Evolutionary conservation across 2,888 invertebrate genomes (phyloP).

Genomic region (Panopea generosa): DNA sequence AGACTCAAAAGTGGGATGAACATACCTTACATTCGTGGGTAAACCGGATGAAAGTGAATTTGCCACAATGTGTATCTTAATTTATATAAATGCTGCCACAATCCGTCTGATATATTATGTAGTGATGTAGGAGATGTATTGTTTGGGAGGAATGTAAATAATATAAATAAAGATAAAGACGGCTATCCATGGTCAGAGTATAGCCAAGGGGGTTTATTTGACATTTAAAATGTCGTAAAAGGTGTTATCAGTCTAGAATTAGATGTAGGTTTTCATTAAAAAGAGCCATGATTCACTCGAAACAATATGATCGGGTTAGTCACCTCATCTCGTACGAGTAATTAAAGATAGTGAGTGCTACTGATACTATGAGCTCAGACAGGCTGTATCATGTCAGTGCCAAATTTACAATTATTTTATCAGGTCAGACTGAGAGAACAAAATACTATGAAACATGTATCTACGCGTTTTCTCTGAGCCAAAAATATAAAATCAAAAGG

Average conservation of each 20-base stretch:
- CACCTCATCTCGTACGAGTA: neutral
- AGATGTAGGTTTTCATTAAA: too few relatives aligned
- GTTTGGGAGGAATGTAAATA: constrained; percentile 42
- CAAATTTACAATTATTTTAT: too few relatives aligned
- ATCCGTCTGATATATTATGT: constrained; percentile 43
- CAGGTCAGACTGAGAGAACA: too few relatives aligned
- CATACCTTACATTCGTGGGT: constrained; percentile 49
- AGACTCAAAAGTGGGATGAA: constrained; percentile 9
- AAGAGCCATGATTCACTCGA: neutral
- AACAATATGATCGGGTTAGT: neutral
- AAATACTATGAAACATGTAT: too few relatives aligned
- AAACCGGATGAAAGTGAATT: constrained; percentile 23
- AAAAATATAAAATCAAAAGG: too few relatives aligned
- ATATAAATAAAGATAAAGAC: neutral
- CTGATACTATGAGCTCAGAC: too few relatives aligned
- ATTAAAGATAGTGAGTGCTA: too few relatives aligned
- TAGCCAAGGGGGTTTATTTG: too few relatives aligned
- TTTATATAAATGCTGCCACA: constrained; percentile 47
- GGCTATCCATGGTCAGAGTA: neutral
- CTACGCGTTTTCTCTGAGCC: too few relatives aligned
- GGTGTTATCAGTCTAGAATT: too few relatives aligned
- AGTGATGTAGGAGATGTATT: constrained; percentile 20
- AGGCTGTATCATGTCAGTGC: too few relatives aligned
- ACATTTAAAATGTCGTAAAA: too few relatives aligned
- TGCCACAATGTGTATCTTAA: constrained; percentile 27